phyloP scores from a whole-genome alignment of 2,888 invertebrate genomes.

The Sinhomidia bicolor region DNA sequence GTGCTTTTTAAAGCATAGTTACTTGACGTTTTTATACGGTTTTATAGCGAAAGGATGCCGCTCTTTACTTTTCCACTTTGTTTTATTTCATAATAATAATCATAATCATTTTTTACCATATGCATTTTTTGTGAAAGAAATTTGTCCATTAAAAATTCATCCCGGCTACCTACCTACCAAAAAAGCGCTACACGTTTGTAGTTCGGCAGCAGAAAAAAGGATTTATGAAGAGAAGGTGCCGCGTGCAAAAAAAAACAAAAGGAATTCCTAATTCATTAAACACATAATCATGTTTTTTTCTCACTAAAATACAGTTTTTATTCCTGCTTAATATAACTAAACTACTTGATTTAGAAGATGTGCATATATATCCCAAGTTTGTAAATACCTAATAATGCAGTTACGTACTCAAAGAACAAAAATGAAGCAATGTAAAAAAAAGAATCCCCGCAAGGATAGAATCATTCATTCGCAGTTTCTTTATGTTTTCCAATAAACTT shows the following conservation, averaged over 20 bases:
- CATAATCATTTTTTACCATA: background rate
- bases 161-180: slow-evolving; percentile 12
- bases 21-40: background rate
- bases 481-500: background rate
- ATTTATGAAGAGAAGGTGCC: slow-evolving; percentile 40
- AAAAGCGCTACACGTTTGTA: background rate
- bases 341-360: slow-evolving; percentile 17
- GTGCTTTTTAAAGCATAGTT: background rate
- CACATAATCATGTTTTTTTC: slow-evolving; percentile 25
- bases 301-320: background rate
- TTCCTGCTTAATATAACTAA: background rate
- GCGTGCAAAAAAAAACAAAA: background rate
- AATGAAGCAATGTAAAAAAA: background rate
- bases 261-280: slow-evolving; percentile 61
- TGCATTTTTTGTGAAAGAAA: slow-evolving; percentile 6
- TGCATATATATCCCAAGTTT: background rate
- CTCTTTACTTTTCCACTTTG: slow-evolving; percentile 51
- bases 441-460: slow-evolving; percentile 22
- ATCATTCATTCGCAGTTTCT: slow-evolving; percentile 6
- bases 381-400: background rate
- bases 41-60: slow-evolving; percentile 39
- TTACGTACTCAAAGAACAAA: background rate
- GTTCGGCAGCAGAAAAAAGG: background rate
- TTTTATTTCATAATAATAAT: slow-evolving; percentile 41
- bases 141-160: slow-evolving; percentile 54